Evolutionary conservation across 2,888 invertebrate species (phyloP).

Genomic region (Synanthedon myopaeformis): DNA sequence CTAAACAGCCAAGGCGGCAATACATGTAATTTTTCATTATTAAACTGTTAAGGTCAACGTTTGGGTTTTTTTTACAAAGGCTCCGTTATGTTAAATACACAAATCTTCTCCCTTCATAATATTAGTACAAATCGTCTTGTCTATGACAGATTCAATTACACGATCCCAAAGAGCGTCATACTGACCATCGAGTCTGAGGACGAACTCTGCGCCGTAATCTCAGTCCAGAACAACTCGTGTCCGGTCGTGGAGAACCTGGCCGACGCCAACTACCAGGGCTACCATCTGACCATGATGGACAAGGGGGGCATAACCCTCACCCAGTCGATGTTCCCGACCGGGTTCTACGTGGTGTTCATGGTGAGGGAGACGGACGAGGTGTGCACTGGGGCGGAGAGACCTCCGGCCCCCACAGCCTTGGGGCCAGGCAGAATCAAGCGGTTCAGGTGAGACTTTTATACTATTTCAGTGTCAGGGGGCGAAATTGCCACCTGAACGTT

Average conservation of each 20-base stretch:
- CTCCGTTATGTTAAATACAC: no score
- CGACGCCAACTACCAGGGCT: constrained; percentile 79
- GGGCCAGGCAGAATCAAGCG: constrained; percentile 15
- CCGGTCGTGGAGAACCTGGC: constrained; percentile 84
- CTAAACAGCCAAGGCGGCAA: no score
- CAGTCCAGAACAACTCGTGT: constrained; percentile 82
- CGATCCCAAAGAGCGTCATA: constrained; percentile 63
- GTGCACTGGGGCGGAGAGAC: constrained; percentile 32
- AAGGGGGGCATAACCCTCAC: constrained; percentile 83
- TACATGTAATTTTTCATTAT: no score
- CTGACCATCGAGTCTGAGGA: constrained; percentile 73
- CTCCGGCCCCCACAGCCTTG: neutral
- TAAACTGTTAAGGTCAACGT: no score
- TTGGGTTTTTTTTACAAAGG: no score
- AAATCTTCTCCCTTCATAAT: no score
- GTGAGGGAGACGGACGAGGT: constrained; percentile 73
- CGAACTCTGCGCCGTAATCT: constrained; percentile 78
- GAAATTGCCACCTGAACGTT: no score
- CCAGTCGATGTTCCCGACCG: constrained; percentile 69
- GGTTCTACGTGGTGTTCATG: constrained; percentile 81
- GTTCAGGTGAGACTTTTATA: constrained; percentile 12
- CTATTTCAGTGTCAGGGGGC: constrained; percentile 7
- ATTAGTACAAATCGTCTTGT: no score
- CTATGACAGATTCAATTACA: constrained; percentile 41
- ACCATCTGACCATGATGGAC: constrained; percentile 80